These are phyloP conservation scores for Microtus pennsylvanicus DNA, from an alignment of 2,113 vertebrate genomes.

Conservation along the genomic window DNA sequence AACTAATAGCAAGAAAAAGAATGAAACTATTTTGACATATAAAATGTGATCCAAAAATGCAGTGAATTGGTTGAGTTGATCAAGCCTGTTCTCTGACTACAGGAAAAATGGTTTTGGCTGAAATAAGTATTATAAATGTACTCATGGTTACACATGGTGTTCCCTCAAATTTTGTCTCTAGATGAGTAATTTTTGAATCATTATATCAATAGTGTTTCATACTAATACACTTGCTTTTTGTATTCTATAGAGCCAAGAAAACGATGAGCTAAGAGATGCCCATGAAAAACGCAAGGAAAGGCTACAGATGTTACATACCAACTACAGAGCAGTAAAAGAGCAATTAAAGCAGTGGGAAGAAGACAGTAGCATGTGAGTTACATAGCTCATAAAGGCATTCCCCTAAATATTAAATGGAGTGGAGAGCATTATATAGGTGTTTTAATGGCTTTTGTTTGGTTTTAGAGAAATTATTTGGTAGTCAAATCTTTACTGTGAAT, in stretches of 20 bases:
- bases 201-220: conserved; percentile 50
- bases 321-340: conserved; percentile 92
- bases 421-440: conserved; percentile 66
- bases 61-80: conserved; percentile 21
- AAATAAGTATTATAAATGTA: conserved; percentile 48
- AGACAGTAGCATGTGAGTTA: conserved; percentile 90
- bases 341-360: conserved; percentile 93
- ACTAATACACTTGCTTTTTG: conserved; percentile 80
- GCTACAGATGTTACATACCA: conserved; percentile 92
- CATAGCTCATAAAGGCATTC: conserved; percentile 83
- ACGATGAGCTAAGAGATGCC: conserved; percentile 91
- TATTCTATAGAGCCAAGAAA: conserved; percentile 89
- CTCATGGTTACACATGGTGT: not conserved
- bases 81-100: not conserved
- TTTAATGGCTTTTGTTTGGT: conserved; percentile 81
- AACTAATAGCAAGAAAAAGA: conserved; percentile 24
- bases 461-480: conserved; percentile 53
- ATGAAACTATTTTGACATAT: conserved; percentile 4
- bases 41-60: conserved; percentile 41
- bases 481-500: conserved; percentile 65
- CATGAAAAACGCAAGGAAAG: conserved; percentile 90
- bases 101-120: not conserved
- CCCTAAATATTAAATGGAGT: conserved; percentile 80
- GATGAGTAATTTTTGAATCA: not conserved
- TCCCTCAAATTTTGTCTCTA: conserved; percentile 51